These are phyloP conservation scores for Rhinoderma darwinii DNA, from an alignment of 2,113 vertebrate genomes.

Conservation along the genomic window DNA sequence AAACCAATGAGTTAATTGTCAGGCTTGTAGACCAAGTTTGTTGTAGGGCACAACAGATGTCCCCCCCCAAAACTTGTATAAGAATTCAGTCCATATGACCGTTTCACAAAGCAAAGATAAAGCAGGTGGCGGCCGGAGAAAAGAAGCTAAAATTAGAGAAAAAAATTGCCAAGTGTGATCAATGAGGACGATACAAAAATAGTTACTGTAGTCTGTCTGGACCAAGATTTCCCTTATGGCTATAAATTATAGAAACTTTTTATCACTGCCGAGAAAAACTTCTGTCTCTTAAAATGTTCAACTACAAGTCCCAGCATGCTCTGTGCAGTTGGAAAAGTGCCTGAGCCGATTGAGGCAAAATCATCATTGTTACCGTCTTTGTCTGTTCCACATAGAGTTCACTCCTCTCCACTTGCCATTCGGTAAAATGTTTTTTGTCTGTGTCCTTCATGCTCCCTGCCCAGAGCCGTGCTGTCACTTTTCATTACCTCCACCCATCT, in stretches of 20 bases:
- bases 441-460: constrained; percentile 65
- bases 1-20: too few relatives aligned
- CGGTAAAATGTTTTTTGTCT: constrained; percentile 55
- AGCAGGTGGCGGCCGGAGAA: too few relatives aligned
- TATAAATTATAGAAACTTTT: not conserved
- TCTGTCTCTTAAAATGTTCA: not conserved
- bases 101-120: too few relatives aligned
- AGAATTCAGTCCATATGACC: too few relatives aligned
- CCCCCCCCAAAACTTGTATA: too few relatives aligned
- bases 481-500: constrained; percentile 67
- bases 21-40: too few relatives aligned
- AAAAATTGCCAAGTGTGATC: too few relatives aligned
- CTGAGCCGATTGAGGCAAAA: not conserved
- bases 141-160: too few relatives aligned
- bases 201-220: too few relatives aligned
- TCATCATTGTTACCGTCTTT: not conserved
- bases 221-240: too few relatives aligned
- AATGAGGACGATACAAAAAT: not conserved
- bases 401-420: constrained; percentile 41
- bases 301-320: not conserved
- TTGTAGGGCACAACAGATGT: too few relatives aligned
- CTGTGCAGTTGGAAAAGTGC: not conserved
- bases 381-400: not conserved
- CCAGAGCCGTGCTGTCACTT: constrained; percentile 66
- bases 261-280: not conserved